Conservation (phyloP, 1,140 invertebrate species). For the Carcinoscorpius rotundicauda region DNA sequence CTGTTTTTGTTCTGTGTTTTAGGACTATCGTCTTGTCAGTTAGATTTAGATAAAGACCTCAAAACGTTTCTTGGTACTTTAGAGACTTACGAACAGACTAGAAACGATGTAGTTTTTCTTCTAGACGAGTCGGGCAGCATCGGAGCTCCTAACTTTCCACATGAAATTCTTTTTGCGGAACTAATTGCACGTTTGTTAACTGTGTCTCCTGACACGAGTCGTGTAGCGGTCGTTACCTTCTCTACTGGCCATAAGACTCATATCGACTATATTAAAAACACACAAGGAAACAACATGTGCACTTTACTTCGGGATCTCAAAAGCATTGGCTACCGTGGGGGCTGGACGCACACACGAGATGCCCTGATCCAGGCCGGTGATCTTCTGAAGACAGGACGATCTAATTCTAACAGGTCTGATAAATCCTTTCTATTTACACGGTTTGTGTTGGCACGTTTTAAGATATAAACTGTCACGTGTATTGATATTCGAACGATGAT, state of each 20-base stretch:
- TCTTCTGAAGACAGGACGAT: constrained; percentile 5
- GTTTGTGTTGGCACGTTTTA: background rate
- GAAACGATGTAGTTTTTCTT: constrained; percentile 12
- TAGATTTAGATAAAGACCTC: background rate
- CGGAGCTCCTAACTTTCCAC: background rate
- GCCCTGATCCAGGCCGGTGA: constrained; percentile 2
- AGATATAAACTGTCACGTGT: too few relatives aligned
- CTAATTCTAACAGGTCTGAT: too few relatives aligned
- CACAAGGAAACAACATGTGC: constrained; percentile 12
- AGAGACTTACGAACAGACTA: constrained; percentile 3
- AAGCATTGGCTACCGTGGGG: constrained; percentile 4
- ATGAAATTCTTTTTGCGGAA: constrained; percentile 9
- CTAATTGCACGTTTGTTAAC: constrained; percentile 4
- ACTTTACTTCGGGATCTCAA: constrained; percentile 6
- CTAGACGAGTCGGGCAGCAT: constrained; percentile 18
- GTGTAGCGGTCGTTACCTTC: constrained; percentile 12
- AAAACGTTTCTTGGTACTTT: constrained; percentile 2
- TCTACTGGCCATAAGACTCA: background rate
- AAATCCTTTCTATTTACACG: background rate
- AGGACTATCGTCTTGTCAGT: too few relatives aligned
- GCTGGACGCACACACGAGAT: background rate
- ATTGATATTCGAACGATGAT: too few relatives aligned
- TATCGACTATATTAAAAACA: constrained; percentile 8
- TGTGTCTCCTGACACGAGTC: constrained; percentile 3
- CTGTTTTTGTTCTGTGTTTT: too few relatives aligned